phyloP scores from a whole-genome alignment of 2,888 invertebrate species.

The Deroplatys truncata region DNA sequence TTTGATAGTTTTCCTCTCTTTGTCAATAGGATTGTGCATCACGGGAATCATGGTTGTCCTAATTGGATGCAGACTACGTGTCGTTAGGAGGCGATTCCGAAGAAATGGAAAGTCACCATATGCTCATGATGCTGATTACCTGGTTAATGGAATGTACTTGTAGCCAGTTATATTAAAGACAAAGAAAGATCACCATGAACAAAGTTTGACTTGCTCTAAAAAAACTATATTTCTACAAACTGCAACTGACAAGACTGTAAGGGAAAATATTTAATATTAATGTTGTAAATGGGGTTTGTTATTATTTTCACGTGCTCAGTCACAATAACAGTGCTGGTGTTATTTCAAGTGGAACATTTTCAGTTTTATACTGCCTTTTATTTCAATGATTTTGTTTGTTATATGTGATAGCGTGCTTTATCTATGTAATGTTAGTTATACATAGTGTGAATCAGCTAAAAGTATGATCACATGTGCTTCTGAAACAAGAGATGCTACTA shows the following conservation, averaged over 20 bases:
- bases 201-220: neutral
- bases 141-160: conserved; percentile 97
- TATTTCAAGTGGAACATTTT: neutral
- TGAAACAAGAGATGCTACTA: too few relatives aligned
- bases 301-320: neutral
- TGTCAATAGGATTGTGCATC: conserved; percentile 63
- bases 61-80: conserved; percentile 77
- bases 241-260: neutral
- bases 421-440: too few relatives aligned
- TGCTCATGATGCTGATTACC: conserved; percentile 92
- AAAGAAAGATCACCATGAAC: neutral
- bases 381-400: neutral
- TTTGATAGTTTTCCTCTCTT: neutral
- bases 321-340: neutral
- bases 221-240: neutral
- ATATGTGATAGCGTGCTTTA: neutral
- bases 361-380: neutral
- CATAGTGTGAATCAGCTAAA: too few relatives aligned
- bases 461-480: too few relatives aligned
- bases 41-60: conserved; percentile 76
- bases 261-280: neutral
- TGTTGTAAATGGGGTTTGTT: neutral
- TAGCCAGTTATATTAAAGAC: conserved; percentile 42
- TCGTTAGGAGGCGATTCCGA: conserved; percentile 67
- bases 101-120: conserved; percentile 76